Conservation (phyloP, 2,888 invertebrate species). For the Dioctria linearis region DNA sequence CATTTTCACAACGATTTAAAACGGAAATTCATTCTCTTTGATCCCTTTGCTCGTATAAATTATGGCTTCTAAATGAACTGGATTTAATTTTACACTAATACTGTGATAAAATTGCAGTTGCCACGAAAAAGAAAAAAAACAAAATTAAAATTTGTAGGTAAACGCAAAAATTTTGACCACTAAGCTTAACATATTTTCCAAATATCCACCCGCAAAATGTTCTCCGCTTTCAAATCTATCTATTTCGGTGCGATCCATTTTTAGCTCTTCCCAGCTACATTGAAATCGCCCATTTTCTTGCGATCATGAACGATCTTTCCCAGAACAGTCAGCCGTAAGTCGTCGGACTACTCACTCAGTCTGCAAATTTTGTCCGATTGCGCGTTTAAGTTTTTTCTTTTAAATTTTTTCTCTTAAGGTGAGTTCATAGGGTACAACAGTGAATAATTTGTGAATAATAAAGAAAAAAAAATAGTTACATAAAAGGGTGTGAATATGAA, state of each 20-base stretch:
- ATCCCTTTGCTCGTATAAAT: too few species aligned
- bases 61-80: too few species aligned
- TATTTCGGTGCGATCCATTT: conserved; percentile 70
- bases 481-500: conserved; percentile 9
- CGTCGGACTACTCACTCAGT: conserved; percentile 71
- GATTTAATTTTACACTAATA: too few species aligned
- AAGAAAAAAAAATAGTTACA: conserved; percentile 15
- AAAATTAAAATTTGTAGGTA: too few species aligned
- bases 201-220: conserved; percentile 54
- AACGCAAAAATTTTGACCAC: neutral
- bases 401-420: conserved; percentile 71
- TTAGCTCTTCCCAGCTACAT: conserved; percentile 69
- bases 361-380: conserved; percentile 70
- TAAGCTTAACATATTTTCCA: conserved; percentile 35
- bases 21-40: too few species aligned
- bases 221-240: conserved; percentile 62
- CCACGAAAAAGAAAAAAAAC: too few species aligned
- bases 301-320: conserved; percentile 65
- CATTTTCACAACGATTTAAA: too few species aligned
- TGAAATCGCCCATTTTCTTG: conserved; percentile 57
- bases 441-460: conserved; percentile 23
- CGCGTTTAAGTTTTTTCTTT: conserved; percentile 70
- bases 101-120: too few species aligned
- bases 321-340: conserved; percentile 71
- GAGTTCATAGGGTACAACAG: conserved; percentile 64